These are phyloP conservation scores for Capreolus pygargus DNA, from an alignment of 2,113 vertebrate species.

Conservation along the genomic window DNA sequence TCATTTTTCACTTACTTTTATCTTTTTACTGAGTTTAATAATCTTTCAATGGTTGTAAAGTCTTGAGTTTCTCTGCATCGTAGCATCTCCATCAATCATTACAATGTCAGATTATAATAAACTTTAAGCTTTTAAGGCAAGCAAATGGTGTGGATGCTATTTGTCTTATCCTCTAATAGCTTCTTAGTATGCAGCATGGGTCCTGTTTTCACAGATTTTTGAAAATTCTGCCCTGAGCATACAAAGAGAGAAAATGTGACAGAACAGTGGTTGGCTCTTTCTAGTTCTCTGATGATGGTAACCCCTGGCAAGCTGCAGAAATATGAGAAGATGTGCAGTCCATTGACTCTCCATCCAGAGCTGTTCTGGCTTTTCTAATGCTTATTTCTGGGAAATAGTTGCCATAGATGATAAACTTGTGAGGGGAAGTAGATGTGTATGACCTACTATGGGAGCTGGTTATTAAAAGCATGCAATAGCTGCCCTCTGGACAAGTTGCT, in stretches of 20 bases:
- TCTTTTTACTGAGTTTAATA: slow-evolving; percentile 43
- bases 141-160: background rate
- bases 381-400: slow-evolving; percentile 65
- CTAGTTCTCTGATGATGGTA: background rate
- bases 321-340: background rate
- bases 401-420: slow-evolving; percentile 33
- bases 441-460: background rate
- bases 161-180: slow-evolving; percentile 13
- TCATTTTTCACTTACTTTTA: slow-evolving; percentile 66
- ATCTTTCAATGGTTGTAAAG: slow-evolving; percentile 6
- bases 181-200: slow-evolving; percentile 25
- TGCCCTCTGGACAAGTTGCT: background rate
- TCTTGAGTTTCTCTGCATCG: slow-evolving; percentile 18
- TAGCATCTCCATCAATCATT: slow-evolving; percentile 15
- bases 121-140: slow-evolving; percentile 29
- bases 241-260: slow-evolving; percentile 35
- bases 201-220: background rate
- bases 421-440: slow-evolving; percentile 42
- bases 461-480: background rate
- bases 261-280: slow-evolving; percentile 35
- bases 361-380: background rate
- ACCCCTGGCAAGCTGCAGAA: background rate
- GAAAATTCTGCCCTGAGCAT: slow-evolving; percentile 12
- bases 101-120: slow-evolving; percentile 31
- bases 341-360: slow-evolving; percentile 5